These are phyloP conservation scores for Neopelma chrysocephalum DNA, from an alignment of 2,797 vertebrate species.

Conservation along the genomic window DNA sequence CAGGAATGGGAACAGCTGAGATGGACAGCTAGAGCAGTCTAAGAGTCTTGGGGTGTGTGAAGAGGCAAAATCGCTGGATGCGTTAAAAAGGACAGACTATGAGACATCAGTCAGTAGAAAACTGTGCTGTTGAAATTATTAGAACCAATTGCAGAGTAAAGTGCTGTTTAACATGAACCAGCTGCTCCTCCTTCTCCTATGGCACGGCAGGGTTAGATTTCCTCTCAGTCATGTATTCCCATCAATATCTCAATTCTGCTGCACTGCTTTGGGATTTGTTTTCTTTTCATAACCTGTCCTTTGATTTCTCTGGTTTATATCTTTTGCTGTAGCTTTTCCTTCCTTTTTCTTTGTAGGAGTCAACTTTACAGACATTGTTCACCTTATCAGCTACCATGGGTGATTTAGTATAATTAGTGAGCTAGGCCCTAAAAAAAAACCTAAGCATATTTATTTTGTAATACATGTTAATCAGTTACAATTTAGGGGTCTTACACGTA, in stretches of 20 bases:
- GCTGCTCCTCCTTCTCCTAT: neutral
- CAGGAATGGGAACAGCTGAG: constrained; percentile 28
- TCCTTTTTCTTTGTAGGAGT: neutral
- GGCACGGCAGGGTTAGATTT: neutral
- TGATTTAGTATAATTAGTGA: neutral
- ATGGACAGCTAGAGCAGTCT: neutral
- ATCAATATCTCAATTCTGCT: neutral
- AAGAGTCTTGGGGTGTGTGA: neutral
- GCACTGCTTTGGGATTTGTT: constrained; percentile 2
- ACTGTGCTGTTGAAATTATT: neutral
- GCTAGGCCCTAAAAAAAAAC: neutral
- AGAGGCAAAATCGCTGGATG: constrained; percentile 29
- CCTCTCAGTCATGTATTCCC: neutral
- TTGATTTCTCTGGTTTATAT: neutral
- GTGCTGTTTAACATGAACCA: neutral
- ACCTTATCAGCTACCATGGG: neutral
- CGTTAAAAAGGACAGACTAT: constrained; percentile 3
- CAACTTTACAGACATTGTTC: neutral
- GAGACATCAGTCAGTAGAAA: neutral
- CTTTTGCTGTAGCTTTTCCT: neutral
- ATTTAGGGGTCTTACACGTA: neutral
- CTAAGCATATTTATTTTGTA: neutral
- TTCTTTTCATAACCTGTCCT: neutral
- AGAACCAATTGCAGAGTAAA: neutral
- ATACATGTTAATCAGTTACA: neutral